These are phyloP conservation scores for Hyles lineata DNA, from an alignment of 2,888 invertebrate species.

Conservation along the genomic window DNA sequence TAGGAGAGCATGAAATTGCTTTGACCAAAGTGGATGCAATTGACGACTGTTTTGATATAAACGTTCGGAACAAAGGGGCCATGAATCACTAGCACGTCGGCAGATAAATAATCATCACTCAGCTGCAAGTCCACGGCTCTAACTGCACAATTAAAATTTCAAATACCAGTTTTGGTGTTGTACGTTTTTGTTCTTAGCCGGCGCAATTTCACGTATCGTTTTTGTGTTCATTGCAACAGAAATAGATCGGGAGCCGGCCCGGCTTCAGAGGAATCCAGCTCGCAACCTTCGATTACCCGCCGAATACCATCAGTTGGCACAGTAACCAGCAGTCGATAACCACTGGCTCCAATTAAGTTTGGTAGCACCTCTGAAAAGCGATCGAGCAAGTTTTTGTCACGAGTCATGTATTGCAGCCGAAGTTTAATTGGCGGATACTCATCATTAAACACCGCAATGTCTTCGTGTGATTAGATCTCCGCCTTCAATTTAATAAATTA, in stretches of 20 bases:
- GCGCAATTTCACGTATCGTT: slow-evolving; percentile 53
- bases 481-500: slow-evolving; percentile 27
- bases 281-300: slow-evolving; percentile 69
- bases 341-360: slow-evolving; percentile 78
- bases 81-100: slow-evolving; percentile 52
- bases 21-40: slow-evolving; percentile 39
- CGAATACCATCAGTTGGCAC: slow-evolving; percentile 58
- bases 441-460: slow-evolving; percentile 61
- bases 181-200: slow-evolving; percentile 49
- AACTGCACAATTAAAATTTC: slow-evolving; percentile 65
- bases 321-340: slow-evolving; percentile 71
- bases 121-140: slow-evolving; percentile 44
- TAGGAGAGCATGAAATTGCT: slow-evolving; percentile 10
- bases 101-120: slow-evolving; percentile 42
- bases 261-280: slow-evolving; percentile 44
- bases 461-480: slow-evolving; percentile 42
- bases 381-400: slow-evolving; percentile 77
- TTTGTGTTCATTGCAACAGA: slow-evolving; percentile 55
- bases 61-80: slow-evolving; percentile 44
- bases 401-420: slow-evolving; percentile 51
- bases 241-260: slow-evolving; percentile 56
- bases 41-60: slow-evolving; percentile 33
- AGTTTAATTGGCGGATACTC: slow-evolving; percentile 80
- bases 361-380: slow-evolving; percentile 76
- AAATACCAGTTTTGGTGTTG: slow-evolving; percentile 58